Evolutionary conservation across 2,797 vertebrate genomes (phyloP).

Genomic region (Anas flavirostris): DNA sequence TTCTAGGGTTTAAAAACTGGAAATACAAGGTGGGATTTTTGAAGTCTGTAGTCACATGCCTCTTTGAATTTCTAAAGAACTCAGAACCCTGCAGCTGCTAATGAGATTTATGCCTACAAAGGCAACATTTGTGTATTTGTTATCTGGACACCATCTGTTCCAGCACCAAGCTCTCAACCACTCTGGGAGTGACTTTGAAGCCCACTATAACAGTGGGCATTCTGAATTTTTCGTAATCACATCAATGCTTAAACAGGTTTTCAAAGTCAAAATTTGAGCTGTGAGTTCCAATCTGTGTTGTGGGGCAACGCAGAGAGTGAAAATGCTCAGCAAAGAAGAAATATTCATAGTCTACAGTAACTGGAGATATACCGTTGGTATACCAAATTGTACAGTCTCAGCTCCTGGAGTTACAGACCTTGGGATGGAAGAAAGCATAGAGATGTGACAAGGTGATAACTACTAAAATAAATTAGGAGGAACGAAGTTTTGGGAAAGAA

Average conservation of each 20-base stretch:
- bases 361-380: rapidly evolving
- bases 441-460: background rate
- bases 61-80: background rate
- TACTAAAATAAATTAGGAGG: background rate
- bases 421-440: background rate
- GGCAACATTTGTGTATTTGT: background rate
- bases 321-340: background rate
- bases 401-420: background rate
- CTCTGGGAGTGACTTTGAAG: background rate
- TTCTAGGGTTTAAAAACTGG: background rate
- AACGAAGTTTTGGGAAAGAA: background rate
- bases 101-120: background rate
- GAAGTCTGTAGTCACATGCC: background rate
- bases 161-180: background rate
- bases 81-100: background rate
- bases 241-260: background rate
- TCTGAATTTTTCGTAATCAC: background rate
- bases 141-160: background rate
- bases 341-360: background rate
- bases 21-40: background rate
- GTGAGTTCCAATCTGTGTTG: background rate
- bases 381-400: background rate
- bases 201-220: rapidly evolving
- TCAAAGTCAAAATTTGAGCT: background rate
- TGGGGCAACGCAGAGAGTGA: background rate